Evolutionary conservation across 2,113 vertebrate genomes (phyloP).

Genomic region (Psilopogon haemacephalus): DNA sequence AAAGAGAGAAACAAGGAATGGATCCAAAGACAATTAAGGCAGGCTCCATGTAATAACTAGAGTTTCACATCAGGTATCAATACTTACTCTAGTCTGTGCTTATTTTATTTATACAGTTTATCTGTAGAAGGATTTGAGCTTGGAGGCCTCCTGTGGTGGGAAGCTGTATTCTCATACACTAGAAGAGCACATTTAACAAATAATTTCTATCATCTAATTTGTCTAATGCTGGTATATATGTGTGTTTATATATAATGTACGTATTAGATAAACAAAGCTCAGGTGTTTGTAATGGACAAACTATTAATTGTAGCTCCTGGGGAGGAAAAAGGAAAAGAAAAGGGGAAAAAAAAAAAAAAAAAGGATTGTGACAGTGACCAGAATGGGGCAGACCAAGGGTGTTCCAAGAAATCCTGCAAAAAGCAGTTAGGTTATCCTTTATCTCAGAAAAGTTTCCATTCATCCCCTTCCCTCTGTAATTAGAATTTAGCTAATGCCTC

Average conservation of each 20-base stretch:
- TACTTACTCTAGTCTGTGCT: neutral
- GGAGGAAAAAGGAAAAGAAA: neutral
- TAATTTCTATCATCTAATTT: neutral
- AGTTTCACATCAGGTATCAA: neutral
- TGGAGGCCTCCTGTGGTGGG: neutral
- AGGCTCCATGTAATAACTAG: neutral
- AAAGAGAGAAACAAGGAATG: neutral
- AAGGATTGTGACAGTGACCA: constrained; percentile 37
- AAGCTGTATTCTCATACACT: neutral
- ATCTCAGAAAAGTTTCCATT: constrained; percentile 51
- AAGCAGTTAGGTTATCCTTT: constrained; percentile 30
- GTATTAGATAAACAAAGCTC: neutral
- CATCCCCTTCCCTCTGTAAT: constrained; percentile 13
- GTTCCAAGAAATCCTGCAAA: constrained; percentile 34
- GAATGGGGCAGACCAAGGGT: neutral
- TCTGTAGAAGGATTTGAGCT: neutral
- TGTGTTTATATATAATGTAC: no score
- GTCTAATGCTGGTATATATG: neutral
- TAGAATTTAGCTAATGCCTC: constrained; percentile 27
- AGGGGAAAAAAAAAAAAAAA: no score
- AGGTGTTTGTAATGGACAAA: neutral
- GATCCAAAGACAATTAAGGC: neutral
- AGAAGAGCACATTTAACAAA: neutral
- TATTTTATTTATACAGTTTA: neutral
- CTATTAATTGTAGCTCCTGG: neutral